Conservation (phyloP, 2,113 vertebrate genomes). For the Prolemur simus region DNA sequence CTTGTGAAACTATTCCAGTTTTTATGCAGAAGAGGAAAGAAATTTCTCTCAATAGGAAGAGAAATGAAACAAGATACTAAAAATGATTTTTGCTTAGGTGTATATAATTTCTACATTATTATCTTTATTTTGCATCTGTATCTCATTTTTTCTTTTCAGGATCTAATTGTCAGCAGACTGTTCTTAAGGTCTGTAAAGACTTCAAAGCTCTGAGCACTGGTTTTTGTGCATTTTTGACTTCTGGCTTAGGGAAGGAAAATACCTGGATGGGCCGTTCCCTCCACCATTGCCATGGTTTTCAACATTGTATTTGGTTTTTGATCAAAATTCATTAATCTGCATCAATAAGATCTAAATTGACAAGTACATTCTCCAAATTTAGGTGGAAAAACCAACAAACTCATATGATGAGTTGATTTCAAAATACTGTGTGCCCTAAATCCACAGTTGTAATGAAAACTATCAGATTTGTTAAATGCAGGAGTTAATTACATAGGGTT, state of each 20-base stretch:
- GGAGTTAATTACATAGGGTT: constrained; percentile 35
- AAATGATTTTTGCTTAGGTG: not conserved
- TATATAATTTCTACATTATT: not conserved
- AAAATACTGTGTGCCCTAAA: not conserved
- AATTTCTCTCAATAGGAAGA: not conserved
- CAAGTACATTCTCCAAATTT: not conserved
- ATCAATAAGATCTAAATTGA: not conserved
- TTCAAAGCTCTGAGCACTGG: not conserved
- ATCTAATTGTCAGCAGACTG: not conserved
- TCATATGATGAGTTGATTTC: not conserved
- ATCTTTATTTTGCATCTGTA: not conserved
- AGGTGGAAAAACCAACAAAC: not conserved
- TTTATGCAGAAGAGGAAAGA: not conserved
- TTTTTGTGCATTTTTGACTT: not conserved
- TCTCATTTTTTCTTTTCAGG: not conserved
- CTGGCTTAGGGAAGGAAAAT: accelerated
- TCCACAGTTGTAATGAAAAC: not conserved
- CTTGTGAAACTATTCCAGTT: not conserved
- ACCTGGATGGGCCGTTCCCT: accelerated
- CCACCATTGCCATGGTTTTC: not conserved
- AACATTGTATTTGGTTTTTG: not conserved
- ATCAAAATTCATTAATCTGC: not conserved
- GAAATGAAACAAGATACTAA: not conserved
- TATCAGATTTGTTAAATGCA: constrained; percentile 29
- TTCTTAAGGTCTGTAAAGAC: not conserved